A percentile compares a stretch with the other conserved stretches of the same genome.
phyloP scores from a whole-genome alignment of 2,113 vertebrate genomes.

The Trichomycterus rosablanca region DNA sequence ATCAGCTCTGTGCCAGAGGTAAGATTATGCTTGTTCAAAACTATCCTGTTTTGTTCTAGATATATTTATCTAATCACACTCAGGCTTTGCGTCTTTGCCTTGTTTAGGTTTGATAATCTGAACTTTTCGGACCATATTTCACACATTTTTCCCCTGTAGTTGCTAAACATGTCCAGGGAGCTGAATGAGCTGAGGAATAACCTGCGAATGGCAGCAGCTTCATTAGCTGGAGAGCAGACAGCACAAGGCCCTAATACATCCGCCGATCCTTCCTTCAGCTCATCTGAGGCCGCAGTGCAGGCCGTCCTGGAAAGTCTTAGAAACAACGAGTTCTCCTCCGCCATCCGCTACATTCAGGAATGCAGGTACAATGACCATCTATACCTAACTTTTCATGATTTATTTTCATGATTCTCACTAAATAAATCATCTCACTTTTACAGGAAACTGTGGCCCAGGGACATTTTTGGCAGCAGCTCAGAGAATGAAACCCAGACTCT shows the following conservation, averaged over 20 bases:
- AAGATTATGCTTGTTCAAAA: slow-evolving; percentile 33
- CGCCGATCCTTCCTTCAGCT: slow-evolving; percentile 73
- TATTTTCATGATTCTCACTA: too few relatives aligned
- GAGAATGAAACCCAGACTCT: slow-evolving; percentile 92
- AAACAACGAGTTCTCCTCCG: slow-evolving; percentile 86
- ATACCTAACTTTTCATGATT: too few relatives aligned
- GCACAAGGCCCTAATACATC: slow-evolving; percentile 58
- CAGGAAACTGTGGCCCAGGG: slow-evolving; percentile 89
- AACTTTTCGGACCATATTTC: not conserved
- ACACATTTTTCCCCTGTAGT: slow-evolving; percentile 55
- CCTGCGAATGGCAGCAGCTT: slow-evolving; percentile 82
- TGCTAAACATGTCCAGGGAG: slow-evolving; percentile 96
- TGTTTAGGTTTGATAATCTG: not conserved
- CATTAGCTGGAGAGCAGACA: slow-evolving; percentile 74
- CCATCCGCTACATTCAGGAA: slow-evolving; percentile 85
- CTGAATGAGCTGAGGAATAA: slow-evolving; percentile 86
- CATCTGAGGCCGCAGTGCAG: slow-evolving; percentile 90
- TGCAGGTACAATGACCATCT: slow-evolving; percentile 73
- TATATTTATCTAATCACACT: too few relatives aligned
- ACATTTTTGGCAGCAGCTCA: slow-evolving; percentile 88
- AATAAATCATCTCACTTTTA: too few relatives aligned
- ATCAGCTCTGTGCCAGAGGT: slow-evolving; percentile 95
- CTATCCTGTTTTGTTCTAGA: too few relatives aligned
- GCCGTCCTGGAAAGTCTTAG: slow-evolving; percentile 92
- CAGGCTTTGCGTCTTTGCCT: not conserved